These are phyloP conservation scores for Simalia tracyae DNA, from an alignment of 2,797 vertebrate species.

Conservation along the genomic window DNA sequence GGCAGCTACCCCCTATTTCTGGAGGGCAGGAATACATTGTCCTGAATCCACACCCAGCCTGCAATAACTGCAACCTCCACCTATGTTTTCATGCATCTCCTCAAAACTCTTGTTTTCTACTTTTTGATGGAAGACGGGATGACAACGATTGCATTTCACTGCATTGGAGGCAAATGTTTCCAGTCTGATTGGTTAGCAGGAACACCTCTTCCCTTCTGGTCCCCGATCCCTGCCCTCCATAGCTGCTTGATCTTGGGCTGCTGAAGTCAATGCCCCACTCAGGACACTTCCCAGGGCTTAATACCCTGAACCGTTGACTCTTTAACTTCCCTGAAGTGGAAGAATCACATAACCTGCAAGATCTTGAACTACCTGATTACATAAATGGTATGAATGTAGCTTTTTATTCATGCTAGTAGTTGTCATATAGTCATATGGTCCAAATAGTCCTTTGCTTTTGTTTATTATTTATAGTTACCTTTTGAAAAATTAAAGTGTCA, in stretches of 20 bases:
- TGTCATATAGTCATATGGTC: background rate
- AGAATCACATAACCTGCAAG: no score
- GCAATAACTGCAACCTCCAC: background rate
- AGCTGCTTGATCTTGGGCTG: no score
- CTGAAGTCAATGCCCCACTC: no score
- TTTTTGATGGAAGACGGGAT: background rate
- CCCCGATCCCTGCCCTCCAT: no score
- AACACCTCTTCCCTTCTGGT: background rate
- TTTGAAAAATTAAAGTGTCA: background rate
- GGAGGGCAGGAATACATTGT: background rate
- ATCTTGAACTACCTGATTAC: no score
- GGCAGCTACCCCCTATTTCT: background rate
- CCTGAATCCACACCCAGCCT: background rate
- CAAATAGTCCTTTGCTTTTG: background rate
- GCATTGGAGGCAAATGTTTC: background rate
- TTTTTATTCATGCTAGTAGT: no score
- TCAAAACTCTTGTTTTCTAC: background rate
- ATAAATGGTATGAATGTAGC: no score
- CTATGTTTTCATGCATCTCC: background rate
- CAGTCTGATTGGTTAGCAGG: background rate
- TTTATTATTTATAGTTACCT: background rate
- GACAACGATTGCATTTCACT: background rate
- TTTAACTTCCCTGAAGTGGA: no score
- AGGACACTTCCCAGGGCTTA: no score
- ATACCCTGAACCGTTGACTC: no score